These are phyloP conservation scores for Caenorhabditis sp. DNA, from an alignment of 2,888 invertebrate genomes.

Conservation along the genomic window DNA sequence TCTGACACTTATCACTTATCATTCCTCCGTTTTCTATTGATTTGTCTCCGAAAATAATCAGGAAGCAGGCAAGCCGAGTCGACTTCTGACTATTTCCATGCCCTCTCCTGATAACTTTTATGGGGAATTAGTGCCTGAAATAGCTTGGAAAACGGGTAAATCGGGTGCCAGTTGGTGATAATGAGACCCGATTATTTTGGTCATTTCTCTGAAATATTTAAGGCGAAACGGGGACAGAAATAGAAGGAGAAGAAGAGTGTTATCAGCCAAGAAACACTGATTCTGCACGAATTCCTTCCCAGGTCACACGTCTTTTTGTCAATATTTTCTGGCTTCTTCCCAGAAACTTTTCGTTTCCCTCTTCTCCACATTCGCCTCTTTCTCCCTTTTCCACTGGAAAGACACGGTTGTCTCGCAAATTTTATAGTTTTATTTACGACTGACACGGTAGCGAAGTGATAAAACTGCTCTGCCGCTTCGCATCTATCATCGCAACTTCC, in stretches of 20 bases:
- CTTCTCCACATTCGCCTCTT: neutral
- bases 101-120: conserved; percentile 18
- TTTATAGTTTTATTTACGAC: conserved; percentile 41
- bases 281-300: neutral
- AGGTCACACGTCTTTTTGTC: neutral
- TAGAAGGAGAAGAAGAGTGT: neutral
- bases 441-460: conserved; percentile 11
- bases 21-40: conserved; percentile 7
- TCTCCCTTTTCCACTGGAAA: neutral
- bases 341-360: neutral
- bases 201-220: conserved; percentile 38
- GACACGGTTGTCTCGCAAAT: neutral
- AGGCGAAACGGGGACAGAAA: neutral
- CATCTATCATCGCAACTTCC: neutral
- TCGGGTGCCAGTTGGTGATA: conserved; percentile 35
- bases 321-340: neutral
- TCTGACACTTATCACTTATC: neutral
- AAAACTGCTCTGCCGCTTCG: conserved; percentile 18
- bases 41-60: conserved; percentile 5
- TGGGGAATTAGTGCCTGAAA: conserved; percentile 28
- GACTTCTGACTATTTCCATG: neutral
- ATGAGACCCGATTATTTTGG: conserved; percentile 36
- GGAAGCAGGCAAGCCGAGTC: neutral
- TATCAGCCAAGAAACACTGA: neutral
- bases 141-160: conserved; percentile 7